phyloP scores from a whole-genome alignment of 2,797 vertebrate species.

The Gobio occitaniae region DNA sequence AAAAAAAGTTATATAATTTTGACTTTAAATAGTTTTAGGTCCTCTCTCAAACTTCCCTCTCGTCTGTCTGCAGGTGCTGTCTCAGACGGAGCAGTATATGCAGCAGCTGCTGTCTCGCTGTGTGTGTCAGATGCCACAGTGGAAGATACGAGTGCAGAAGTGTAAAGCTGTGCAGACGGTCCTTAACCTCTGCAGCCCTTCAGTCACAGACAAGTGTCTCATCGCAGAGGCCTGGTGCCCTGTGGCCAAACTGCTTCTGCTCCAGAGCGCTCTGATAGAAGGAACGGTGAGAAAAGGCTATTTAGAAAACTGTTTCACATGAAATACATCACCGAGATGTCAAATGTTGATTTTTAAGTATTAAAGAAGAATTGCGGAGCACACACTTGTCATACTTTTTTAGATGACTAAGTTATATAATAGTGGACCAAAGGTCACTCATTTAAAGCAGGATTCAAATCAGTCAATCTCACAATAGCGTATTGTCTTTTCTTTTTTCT shows the following conservation, averaged over 20 bases:
- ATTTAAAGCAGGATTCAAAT: not conserved
- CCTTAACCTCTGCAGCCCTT: slow-evolving; percentile 85
- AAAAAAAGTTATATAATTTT: not conserved
- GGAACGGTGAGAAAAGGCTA: slow-evolving; percentile 43
- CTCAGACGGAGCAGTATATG: slow-evolving; percentile 82
- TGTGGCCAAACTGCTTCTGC: slow-evolving; percentile 70
- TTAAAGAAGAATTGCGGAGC: not conserved
- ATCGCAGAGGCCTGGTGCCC: slow-evolving; percentile 87
- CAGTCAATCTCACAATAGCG: not conserved
- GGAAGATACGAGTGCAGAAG: slow-evolving; percentile 80
- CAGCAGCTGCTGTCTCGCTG: slow-evolving; percentile 80
- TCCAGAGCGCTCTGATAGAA: slow-evolving; percentile 76
- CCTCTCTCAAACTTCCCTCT: not conserved
- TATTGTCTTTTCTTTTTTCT: not conserved
- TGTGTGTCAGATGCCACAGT: slow-evolving; percentile 70
- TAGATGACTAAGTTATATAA: not conserved
- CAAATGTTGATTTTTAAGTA: not conserved
- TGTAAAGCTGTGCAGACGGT: slow-evolving; percentile 85
- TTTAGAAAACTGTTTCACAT: not conserved
- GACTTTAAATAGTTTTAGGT: not conserved
- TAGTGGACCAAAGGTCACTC: not conserved
- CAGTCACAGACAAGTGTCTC: slow-evolving; percentile 83
- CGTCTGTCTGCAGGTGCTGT: slow-evolving; percentile 73
- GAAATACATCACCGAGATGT: not conserved
- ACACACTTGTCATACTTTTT: not conserved